Percentiles rank a stretch among this genome's conserved stretches.
Conservation (phyloP, 2,797 vertebrate genomes). For the Lutjanus argentimaculatus region DNA sequence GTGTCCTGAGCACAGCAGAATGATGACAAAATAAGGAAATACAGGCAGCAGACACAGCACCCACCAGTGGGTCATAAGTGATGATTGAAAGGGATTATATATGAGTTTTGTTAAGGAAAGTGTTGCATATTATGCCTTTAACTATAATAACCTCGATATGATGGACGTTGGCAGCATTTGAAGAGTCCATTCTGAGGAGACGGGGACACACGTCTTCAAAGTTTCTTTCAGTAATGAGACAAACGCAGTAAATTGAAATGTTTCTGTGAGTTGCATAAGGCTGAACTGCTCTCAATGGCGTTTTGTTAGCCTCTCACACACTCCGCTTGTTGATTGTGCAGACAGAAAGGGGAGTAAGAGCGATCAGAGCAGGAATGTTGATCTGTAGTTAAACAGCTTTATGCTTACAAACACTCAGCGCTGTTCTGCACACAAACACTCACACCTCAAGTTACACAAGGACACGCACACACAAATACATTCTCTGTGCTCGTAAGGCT, state of each 20-base stretch:
- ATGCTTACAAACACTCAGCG: constrained; percentile 69
- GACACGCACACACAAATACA: constrained; percentile 17
- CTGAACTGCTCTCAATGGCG: constrained; percentile 41
- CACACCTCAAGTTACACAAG: constrained; percentile 51
- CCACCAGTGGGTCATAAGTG: too few relatives aligned
- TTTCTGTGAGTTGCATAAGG: constrained; percentile 54
- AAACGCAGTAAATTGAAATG: constrained; percentile 31
- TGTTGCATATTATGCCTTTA: too few relatives aligned
- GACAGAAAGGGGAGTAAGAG: constrained; percentile 70
- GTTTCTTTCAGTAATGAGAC: constrained; percentile 35
- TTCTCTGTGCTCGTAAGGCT: neutral
- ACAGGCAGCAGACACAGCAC: too few relatives aligned
- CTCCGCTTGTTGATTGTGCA: constrained; percentile 44
- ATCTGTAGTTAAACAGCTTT: constrained; percentile 85
- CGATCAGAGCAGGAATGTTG: constrained; percentile 84
- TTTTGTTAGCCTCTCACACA: constrained; percentile 53
- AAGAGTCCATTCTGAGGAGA: neutral
- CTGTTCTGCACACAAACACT: constrained; percentile 68
- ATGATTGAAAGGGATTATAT: too few relatives aligned
- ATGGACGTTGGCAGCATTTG: neutral
- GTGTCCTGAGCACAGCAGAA: too few relatives aligned
- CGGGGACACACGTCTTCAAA: constrained; percentile 24
- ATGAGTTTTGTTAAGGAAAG: too few relatives aligned
- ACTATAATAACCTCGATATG: too few relatives aligned
- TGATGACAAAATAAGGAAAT: too few relatives aligned